A percentile compares a stretch with the other conserved stretches of the same genome.
Conservation (phyloP, 2,888 invertebrate species). For the Leptarthrus brevirostris region DNA sequence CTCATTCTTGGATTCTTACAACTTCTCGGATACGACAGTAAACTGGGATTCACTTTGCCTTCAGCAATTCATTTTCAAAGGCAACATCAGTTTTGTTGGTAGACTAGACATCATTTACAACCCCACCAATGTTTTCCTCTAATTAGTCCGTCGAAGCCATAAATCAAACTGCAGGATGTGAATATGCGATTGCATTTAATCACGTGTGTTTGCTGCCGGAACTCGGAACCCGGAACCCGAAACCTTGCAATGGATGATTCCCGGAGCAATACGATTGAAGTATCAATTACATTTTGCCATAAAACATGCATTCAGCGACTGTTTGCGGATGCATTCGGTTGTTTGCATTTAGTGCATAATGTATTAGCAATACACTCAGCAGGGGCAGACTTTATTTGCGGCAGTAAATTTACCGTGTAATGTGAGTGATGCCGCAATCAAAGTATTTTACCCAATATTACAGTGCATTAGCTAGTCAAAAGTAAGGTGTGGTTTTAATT, state of each 20-base stretch:
- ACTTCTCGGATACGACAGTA: constrained; percentile 20
- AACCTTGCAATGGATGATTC: constrained; percentile 21
- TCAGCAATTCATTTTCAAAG: constrained; percentile 32
- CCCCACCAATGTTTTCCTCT: constrained; percentile 26
- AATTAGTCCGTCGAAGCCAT: constrained; percentile 53
- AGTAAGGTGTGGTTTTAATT: neutral
- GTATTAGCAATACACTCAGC: constrained; percentile 51
- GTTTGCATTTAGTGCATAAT: constrained; percentile 55
- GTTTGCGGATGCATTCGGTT: constrained; percentile 57
- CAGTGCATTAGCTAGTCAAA: neutral
- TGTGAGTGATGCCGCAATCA: constrained; percentile 23
- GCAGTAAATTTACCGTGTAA: constrained; percentile 37
- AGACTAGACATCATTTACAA: constrained; percentile 37
- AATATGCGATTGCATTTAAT: constrained; percentile 54
- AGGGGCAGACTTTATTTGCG: constrained; percentile 21
- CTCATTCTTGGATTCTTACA: neutral
- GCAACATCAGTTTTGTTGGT: constrained; percentile 5
- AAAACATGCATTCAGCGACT: constrained; percentile 57
- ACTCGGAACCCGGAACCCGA: constrained; percentile 49
- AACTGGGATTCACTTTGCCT: constrained; percentile 10
- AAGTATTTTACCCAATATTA: neutral
- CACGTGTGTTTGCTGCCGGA: constrained; percentile 50
- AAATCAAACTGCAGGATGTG: constrained; percentile 55
- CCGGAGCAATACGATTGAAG: constrained; percentile 34
- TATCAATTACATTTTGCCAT: constrained; percentile 57